Percentiles rank a stretch among this genome's conserved stretches.
phyloP scores from a whole-genome alignment of 2,888 invertebrate genomes.

The Amiota communis region DNA sequence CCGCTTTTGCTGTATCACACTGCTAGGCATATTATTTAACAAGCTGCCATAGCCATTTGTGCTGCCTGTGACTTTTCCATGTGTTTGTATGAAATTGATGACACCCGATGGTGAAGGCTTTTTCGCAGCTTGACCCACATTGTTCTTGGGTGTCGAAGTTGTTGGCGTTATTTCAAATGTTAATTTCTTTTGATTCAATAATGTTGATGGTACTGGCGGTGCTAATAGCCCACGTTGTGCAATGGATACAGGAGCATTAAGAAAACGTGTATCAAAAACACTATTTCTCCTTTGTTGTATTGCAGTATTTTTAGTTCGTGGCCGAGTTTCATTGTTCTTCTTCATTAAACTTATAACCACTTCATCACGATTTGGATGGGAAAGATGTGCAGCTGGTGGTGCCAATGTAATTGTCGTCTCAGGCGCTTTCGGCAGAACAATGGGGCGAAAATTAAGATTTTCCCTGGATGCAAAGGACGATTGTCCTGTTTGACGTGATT shows the following conservation, averaged over 20 bases:
- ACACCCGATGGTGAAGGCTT: constrained; percentile 52
- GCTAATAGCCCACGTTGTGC: constrained; percentile 51
- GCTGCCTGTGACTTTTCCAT: constrained; percentile 57
- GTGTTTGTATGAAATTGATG: constrained; percentile 62
- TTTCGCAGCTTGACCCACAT: constrained; percentile 45
- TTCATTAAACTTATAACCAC: constrained; percentile 35
- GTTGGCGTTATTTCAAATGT: constrained; percentile 24
- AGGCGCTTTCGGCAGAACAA: constrained; percentile 43
- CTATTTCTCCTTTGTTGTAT: constrained; percentile 50
- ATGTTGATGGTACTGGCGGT: constrained; percentile 43
- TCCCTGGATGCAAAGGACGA: neutral
- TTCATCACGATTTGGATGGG: constrained; percentile 30
- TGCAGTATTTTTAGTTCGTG: constrained; percentile 23
- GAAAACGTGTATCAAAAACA: constrained; percentile 52
- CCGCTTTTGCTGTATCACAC: constrained; percentile 63
- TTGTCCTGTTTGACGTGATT: constrained; percentile 5
- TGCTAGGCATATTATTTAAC: constrained; percentile 47
- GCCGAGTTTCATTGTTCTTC: constrained; percentile 36
- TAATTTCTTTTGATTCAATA: constrained; percentile 31
- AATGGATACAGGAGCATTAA: constrained; percentile 58
- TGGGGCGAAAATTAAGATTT: constrained; percentile 49
- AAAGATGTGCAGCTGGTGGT: neutral
- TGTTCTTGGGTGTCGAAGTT: constrained; percentile 3
- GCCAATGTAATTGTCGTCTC: constrained; percentile 43
- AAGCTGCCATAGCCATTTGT: constrained; percentile 35